phyloP scores from a whole-genome alignment of 2,888 invertebrate species.

The Bibio marci region DNA sequence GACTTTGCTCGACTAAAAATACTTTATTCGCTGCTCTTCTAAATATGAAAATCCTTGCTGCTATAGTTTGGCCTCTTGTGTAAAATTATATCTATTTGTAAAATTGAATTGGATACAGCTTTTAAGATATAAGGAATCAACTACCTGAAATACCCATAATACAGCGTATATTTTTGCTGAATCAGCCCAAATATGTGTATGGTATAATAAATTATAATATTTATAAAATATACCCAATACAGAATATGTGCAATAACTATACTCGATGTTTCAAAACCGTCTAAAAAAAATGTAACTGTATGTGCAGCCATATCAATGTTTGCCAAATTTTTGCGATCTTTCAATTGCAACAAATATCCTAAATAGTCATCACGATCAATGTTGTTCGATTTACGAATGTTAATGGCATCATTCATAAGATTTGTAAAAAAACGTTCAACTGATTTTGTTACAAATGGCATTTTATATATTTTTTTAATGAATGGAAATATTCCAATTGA shows the following conservation, averaged over 20 bases:
- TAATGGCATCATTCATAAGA: constrained; percentile 15
- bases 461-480: constrained; percentile 8
- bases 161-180: too few species aligned
- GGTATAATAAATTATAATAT: too few species aligned
- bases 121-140: too few species aligned
- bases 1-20: too few species aligned
- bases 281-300: constrained; percentile 23
- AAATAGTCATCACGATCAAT: constrained; percentile 21
- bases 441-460: neutral
- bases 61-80: too few species aligned
- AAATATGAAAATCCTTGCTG: too few species aligned
- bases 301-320: constrained; percentile 16
- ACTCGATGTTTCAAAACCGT: constrained; percentile 25
- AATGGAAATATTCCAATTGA: constrained; percentile 10
- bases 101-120: too few species aligned
- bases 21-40: too few species aligned
- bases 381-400: constrained; percentile 15
- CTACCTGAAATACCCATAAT: too few species aligned
- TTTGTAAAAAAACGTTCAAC: constrained; percentile 2
- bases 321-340: constrained; percentile 17
- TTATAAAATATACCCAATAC: too few species aligned
- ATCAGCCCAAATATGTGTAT: too few species aligned
- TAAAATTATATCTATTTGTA: too few species aligned
- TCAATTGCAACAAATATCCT: constrained; percentile 21
- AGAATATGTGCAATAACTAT: constrained; percentile 14